phyloP scores from a whole-genome alignment of 2,113 vertebrate species.

The Ascaphus truei region DNA sequence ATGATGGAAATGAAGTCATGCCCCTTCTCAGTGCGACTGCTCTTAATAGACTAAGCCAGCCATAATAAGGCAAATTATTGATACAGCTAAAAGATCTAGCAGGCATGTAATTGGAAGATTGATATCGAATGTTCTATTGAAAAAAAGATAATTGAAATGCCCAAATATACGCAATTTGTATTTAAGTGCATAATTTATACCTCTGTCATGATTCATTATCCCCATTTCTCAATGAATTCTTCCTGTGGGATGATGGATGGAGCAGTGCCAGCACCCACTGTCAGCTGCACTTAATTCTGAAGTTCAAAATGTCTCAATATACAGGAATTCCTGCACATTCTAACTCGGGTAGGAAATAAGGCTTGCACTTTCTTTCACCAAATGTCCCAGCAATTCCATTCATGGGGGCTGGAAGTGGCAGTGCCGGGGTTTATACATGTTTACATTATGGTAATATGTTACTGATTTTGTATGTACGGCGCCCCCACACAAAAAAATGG shows the following conservation, averaged over 20 bases:
- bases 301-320: no score
- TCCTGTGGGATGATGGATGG: background rate
- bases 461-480: no score
- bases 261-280: background rate
- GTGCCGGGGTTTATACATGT: no score
- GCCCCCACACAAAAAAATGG: no score
- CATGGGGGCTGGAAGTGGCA: no score
- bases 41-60: background rate
- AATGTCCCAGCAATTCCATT: no score
- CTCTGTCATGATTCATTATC: background rate
- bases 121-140: background rate
- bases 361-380: no score
- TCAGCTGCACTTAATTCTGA: background rate
- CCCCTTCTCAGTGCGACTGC: background rate
- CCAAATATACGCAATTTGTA: conserved; percentile 2
- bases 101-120: conserved; percentile 1
- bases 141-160: conserved; percentile 13
- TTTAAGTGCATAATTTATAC: conserved; percentile 4
- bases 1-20: background rate
- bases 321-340: no score
- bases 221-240: background rate
- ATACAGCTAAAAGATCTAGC: background rate
- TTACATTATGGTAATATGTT: no score
- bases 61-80: conserved; percentile 17
- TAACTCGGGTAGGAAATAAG: no score